A percentile compares a stretch with the other conserved stretches of the same genome.
Evolutionary conservation across 2,113 vertebrate genomes (phyloP).

Genomic region (Pavo muticus): DNA sequence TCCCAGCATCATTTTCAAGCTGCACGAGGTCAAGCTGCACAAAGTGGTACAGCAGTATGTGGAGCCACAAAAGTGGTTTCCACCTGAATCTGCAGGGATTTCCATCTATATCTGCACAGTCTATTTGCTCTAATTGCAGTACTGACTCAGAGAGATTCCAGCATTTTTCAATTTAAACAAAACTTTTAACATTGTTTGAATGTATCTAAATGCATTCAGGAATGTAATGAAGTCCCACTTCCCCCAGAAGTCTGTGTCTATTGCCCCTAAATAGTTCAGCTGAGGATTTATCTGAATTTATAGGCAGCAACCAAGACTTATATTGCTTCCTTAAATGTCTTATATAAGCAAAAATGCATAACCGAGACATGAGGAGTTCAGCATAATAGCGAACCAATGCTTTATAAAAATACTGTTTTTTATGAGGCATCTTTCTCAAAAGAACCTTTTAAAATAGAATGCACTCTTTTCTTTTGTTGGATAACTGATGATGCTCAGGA

Average conservation of each 20-base stretch:
- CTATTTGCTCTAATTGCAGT: conserved; percentile 52
- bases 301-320: conserved; percentile 42
- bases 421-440: conserved; percentile 1
- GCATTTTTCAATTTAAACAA: conserved; percentile 64
- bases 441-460: background rate
- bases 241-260: conserved; percentile 20
- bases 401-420: conserved; percentile 17
- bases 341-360: conserved; percentile 63
- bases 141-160: conserved; percentile 15
- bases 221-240: conserved; percentile 52
- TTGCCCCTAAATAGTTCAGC: conserved; percentile 39
- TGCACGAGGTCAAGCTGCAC: background rate
- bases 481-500: background rate
- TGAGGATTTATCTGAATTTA: conserved; percentile 74
- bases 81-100: conserved; percentile 34
- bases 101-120: background rate
- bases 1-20: background rate
- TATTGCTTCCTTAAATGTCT: conserved; percentile 59
- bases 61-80: conserved; percentile 45
- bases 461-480: background rate
- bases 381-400: conserved; percentile 20
- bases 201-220: conserved; percentile 42
- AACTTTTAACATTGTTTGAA: conserved; percentile 57
- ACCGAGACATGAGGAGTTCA: conserved; percentile 37
- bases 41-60: background rate